Base-by-base conservation (phyloP, 2,888 invertebrate genomes). In the Bibio marci region DNA sequence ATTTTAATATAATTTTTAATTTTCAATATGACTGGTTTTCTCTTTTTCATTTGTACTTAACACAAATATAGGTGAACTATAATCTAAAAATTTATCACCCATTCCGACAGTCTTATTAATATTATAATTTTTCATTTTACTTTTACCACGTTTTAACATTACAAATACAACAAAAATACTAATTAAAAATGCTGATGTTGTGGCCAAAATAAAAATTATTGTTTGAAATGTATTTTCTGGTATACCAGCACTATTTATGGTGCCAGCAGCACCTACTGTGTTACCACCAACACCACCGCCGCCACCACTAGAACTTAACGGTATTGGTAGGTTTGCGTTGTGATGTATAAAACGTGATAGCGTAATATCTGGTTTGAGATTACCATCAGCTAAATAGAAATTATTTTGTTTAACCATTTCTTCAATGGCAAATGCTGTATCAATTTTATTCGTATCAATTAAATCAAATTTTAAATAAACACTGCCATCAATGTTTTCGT, bases 111-210 rank as follows among this genome's bases (percentile, higher is more conserved):
- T 41, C 15, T 46, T 45, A 38, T 48, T 47, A 8, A 45, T 43
- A 33, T 42, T 40, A 39, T 46, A 46, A 17, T 40, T 33, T 33
- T 44, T 39, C 26, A 48, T 35, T 37, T 55, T 52, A 38, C 49
- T 52, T 35, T 71, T 71, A 51, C 71, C 68, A 11, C 79, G 71
- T 56, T 83, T 82, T 12, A 83, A 60, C 69, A 81, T 75, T 3
- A 83, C 69, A 12, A 82, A 67, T 4, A 83, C 73, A 22, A 80
- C 73, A 15, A 83, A 65, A 15, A 81, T 75, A 53, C 80, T 80
- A 54, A 83, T 80, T 41, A 83, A 69, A 52, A 83, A 82, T 1
- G 82, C 80, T 4, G 82, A 81, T 7, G 77, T 77, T 1, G 80
- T 80, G 18, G 79, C 80, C 38, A 82, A 65, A 13, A 82, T 79